phyloP scores from a whole-genome alignment of 1,140 invertebrate genomes.

The Gonatopus flavifemur region DNA sequence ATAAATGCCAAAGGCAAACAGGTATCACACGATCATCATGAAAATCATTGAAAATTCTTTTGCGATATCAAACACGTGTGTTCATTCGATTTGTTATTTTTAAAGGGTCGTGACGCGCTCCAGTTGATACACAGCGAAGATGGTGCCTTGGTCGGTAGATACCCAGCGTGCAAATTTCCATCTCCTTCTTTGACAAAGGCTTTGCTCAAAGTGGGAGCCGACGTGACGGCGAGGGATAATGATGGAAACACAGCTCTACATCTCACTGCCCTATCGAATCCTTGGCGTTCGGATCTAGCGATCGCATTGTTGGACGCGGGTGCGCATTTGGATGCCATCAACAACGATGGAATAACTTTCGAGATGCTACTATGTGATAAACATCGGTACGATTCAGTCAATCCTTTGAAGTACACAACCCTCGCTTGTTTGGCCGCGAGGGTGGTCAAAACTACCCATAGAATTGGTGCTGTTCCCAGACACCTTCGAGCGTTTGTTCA shows the following conservation, averaged over 20 bases:
- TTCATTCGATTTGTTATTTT: neutral
- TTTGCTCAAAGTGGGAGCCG: slow-evolving; percentile 80
- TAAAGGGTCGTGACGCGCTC: slow-evolving; percentile 76
- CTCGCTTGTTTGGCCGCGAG: slow-evolving; percentile 81
- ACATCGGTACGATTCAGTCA: slow-evolving; percentile 67
- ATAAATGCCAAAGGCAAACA: slow-evolving; percentile 65
- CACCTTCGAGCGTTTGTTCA: slow-evolving; percentile 59
- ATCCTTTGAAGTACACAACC: slow-evolving; percentile 76
- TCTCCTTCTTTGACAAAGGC: slow-evolving; percentile 73
- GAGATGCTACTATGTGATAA: slow-evolving; percentile 67
- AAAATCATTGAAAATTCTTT: too few species aligned
- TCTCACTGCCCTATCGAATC: slow-evolving; percentile 67
- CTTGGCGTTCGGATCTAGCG: slow-evolving; percentile 68
- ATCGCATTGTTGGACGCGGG: slow-evolving; percentile 73
- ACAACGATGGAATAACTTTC: slow-evolving; percentile 77
- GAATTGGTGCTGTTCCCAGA: slow-evolving; percentile 61
- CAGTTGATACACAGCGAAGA: slow-evolving; percentile 77
- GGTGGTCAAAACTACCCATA: slow-evolving; percentile 60
- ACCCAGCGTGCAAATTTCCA: slow-evolving; percentile 77
- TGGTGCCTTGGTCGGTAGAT: slow-evolving; percentile 63
- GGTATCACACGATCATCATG: slow-evolving; percentile 22
- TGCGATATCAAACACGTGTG: neutral
- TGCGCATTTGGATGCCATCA: slow-evolving; percentile 86
- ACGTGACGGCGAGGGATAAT: slow-evolving; percentile 73
- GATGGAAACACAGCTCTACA: slow-evolving; percentile 84